phyloP scores from a whole-genome alignment of 2,113 vertebrate species.

The Corvus hawaiiensis region DNA sequence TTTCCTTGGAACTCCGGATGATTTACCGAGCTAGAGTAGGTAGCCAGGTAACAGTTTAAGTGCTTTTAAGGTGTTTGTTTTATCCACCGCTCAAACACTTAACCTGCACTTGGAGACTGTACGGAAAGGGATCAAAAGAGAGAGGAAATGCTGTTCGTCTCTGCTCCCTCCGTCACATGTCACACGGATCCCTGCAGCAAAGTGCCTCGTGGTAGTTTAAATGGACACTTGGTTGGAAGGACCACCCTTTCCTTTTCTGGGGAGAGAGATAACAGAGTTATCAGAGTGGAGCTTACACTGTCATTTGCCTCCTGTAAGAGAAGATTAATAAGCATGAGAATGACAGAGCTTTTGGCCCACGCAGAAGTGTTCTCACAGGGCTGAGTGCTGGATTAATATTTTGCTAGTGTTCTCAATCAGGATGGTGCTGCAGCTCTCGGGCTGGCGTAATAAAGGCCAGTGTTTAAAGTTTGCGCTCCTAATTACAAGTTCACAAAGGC shows the following conservation, averaged over 20 bases:
- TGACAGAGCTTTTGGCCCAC: not conserved
- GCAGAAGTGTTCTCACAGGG: not conserved
- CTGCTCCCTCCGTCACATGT: not conserved
- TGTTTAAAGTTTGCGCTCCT: not conserved
- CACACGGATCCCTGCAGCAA: not conserved
- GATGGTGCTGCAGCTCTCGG: not conserved
- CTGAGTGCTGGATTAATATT: not conserved
- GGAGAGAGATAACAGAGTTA: conserved; percentile 47
- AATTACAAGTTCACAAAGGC: not conserved
- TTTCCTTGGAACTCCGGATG: not conserved
- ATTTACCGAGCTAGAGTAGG: not conserved
- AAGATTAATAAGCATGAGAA: conserved; percentile 33
- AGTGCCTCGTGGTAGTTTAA: not conserved
- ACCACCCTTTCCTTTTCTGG: conserved; percentile 52
- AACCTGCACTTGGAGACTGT: not conserved
- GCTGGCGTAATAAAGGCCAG: not conserved
- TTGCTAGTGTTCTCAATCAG: not conserved
- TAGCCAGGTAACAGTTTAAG: not conserved
- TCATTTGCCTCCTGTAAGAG: conserved; percentile 6
- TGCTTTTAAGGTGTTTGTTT: conserved; percentile 11
- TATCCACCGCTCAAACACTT: not conserved
- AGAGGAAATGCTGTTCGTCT: not conserved
- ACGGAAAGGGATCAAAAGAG: not conserved
- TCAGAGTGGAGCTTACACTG: not conserved
- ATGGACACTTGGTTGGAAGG: not conserved